Percentiles rank a stretch among this genome's conserved stretches.
Evolutionary conservation across 2,888 invertebrate species (phyloP).

Genomic region (Timema cristinae): DNA sequence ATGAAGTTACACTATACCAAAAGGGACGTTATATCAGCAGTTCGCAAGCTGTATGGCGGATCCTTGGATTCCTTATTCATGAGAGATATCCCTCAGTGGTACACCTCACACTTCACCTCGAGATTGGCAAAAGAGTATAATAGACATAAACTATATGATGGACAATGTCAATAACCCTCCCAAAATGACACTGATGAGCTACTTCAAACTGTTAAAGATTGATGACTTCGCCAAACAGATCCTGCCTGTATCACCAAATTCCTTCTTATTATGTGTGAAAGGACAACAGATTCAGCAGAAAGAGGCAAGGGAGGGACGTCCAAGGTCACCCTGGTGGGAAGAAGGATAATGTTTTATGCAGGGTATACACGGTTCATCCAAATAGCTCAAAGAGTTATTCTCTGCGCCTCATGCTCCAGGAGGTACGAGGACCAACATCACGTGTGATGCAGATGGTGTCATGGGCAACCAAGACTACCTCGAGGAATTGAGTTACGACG

Average conservation of each 20-base stretch:
- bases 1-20: slow-evolving; percentile 38
- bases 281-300: no score
- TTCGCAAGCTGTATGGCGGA: slow-evolving; percentile 33
- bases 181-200: slow-evolving; percentile 38
- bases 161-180: slow-evolving; percentile 29
- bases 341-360: background rate
- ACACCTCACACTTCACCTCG: slow-evolving; percentile 20
- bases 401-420: slow-evolving; percentile 1
- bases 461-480: no score
- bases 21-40: slow-evolving; percentile 36
- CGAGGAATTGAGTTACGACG: no score
- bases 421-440: slow-evolving; percentile 37
- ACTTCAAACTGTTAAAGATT: slow-evolving; percentile 26
- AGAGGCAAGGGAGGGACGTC: slow-evolving; percentile 28
- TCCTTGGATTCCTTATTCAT: slow-evolving; percentile 16
- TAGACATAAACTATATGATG: background rate
- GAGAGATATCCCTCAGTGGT: slow-evolving; percentile 1
- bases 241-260: slow-evolving; percentile 32
- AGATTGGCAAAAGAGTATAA: slow-evolving; percentile 30
- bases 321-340: background rate
- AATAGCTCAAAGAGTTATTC: background rate
- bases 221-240: slow-evolving; percentile 11
- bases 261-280: slow-evolving; percentile 34
- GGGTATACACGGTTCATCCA: background rate
- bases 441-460: no score